These are phyloP conservation scores for Tetheella fluctuosa DNA, from an alignment of 2,888 invertebrate species.

Conservation along the genomic window DNA sequence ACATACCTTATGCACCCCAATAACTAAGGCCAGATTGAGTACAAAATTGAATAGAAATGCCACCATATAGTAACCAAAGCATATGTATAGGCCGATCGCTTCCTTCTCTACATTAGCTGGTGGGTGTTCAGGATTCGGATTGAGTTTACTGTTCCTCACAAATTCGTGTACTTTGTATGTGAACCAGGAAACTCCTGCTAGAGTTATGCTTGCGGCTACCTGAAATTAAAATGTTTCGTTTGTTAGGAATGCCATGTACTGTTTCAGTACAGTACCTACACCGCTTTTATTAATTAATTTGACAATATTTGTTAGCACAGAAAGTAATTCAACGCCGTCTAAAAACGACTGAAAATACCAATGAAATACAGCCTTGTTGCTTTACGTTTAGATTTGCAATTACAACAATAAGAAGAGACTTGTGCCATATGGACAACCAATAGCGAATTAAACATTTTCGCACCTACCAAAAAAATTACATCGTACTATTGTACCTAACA, in stretches of 20 bases:
- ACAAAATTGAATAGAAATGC: conserved; percentile 59
- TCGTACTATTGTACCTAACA: too few relatives aligned
- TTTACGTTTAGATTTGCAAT: too few relatives aligned
- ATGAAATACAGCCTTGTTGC: too few relatives aligned
- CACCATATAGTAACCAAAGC: conserved; percentile 61
- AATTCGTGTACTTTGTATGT: conserved; percentile 56
- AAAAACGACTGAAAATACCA: too few relatives aligned
- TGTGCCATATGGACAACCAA: too few relatives aligned
- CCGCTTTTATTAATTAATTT: too few relatives aligned
- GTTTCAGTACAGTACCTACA: neutral
- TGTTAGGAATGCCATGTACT: neutral
- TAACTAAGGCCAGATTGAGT: conserved; percentile 59
- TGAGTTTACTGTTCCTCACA: conserved; percentile 43
- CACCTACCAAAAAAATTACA: too few relatives aligned
- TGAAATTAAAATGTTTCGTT: conserved; percentile 39
- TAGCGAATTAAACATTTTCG: too few relatives aligned
- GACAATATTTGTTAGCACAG: too few relatives aligned
- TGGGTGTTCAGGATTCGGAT: conserved; percentile 46
- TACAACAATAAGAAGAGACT: too few relatives aligned
- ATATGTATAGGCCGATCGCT: conserved; percentile 62
- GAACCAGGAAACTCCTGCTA: conserved; percentile 50
- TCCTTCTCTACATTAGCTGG: conserved; percentile 50
- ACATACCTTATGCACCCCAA: conserved; percentile 69
- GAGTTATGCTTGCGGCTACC: conserved; percentile 51
- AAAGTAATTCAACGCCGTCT: too few relatives aligned